These are phyloP conservation scores for Macrotrachela quadricornifera DNA, from an alignment of 1,140 invertebrate genomes.

Conservation along the genomic window DNA sequence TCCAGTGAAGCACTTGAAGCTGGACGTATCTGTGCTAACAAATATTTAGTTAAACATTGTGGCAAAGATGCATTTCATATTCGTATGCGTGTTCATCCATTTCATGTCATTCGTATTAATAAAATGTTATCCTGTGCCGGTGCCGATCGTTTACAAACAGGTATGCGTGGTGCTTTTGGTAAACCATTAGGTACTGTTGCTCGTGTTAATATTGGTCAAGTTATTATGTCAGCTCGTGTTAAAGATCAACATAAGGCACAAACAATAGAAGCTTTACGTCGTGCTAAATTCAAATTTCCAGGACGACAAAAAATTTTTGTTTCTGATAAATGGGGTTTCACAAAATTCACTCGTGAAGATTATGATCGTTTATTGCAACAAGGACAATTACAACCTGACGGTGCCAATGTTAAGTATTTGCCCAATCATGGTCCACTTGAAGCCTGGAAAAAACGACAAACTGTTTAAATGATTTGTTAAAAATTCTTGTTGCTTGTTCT, in stretches of 20 bases:
- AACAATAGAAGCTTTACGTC: conserved; percentile 54
- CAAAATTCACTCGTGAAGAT: conserved; percentile 71
- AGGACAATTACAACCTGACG: conserved; percentile 63
- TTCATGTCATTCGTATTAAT: conserved; percentile 97
- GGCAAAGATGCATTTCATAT: conserved; percentile 99
- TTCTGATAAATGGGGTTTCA: conserved; percentile 96
- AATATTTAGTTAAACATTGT: conserved; percentile 65
- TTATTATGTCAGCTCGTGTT: conserved; percentile 89
- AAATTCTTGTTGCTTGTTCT: no score
- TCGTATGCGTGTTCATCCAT: conserved; percentile 85
- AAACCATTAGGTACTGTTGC: conserved; percentile 97
- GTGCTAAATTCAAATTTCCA: conserved; percentile 94
- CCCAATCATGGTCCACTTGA: conserved; percentile 71
- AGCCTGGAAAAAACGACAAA: conserved; percentile 38
- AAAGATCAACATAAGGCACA: conserved; percentile 78
- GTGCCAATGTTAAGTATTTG: conserved; percentile 74
- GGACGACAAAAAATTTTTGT: conserved; percentile 93
- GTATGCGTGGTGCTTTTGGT: conserved; percentile 97
- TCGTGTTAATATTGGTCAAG: conserved; percentile 83
- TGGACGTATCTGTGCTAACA: conserved; percentile 95
- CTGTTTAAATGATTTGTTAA: no score
- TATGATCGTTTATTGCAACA: conserved; percentile 64
- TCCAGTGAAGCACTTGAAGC: conserved; percentile 92
- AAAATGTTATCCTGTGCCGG: conserved; percentile 99
- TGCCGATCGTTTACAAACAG: conserved; percentile 99